Base-by-base conservation (phyloP, 2,797 vertebrate species). In the Anisognathus igniventris region DNA sequence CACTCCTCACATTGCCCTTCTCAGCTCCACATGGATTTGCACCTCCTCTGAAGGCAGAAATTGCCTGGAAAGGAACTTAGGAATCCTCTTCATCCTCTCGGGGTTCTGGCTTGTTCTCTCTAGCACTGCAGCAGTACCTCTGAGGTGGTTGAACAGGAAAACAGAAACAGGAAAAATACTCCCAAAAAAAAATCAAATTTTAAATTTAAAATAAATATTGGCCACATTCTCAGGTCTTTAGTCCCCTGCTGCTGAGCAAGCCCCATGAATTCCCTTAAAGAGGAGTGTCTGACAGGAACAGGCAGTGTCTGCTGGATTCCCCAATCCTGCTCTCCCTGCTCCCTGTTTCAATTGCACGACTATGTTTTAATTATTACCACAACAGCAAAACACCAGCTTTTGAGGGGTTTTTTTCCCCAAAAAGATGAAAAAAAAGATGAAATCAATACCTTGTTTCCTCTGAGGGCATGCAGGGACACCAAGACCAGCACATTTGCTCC, bases 1-100 rank as follows among this genome's bases (percentile, higher is more conserved):
- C 4, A 2, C 28, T 48, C 27, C 15, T 35, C 0, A 4, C 50
- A 10, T 10, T 7, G 20, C 62, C 19, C 28, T 40, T 8, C 57
- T 24, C n/a, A 7, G 31, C 39, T 58, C 30, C 28, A 1, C 0
- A 0, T 1, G 33, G 6, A 31, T 27, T 28, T 23, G 15, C 1
- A 0, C 37, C 45, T 39, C 37, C 33, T 35, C 27, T 35, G 35
- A 58, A 54, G 21, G 35, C 0, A 0, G 10, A 28, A 12, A 28
- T 28, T 20, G 10, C 5, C 54, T 27, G 15, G 19, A 54, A 87
- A 58, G 11, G 17, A 86, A 27, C n/a, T 21, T 20, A 16, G 12
- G 30, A 80, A 58, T 33, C 67, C 22, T 24, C n/a, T 37, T 56
- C 0, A 14, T 0, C 47, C 44, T 35, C 25, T 16, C 71, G 14